Percentiles rank a stretch among this genome's conserved stretches.
Conservation (phyloP, 2,888 invertebrate genomes). For the Leptinotarsa rubiginosa region DNA sequence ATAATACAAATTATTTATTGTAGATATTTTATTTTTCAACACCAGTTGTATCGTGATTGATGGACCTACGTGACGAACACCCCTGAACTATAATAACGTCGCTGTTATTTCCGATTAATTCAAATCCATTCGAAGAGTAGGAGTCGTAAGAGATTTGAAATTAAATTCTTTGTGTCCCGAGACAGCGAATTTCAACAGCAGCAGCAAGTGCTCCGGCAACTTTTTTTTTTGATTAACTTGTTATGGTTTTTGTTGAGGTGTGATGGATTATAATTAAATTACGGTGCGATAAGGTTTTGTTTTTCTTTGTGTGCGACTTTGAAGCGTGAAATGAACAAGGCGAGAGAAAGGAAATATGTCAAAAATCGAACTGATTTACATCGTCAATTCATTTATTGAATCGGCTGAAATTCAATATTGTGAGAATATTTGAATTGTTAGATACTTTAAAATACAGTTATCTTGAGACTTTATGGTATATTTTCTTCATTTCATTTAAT, state of each 20-base stretch:
- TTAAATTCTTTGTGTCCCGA: constrained; percentile 26
- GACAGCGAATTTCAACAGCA: constrained; percentile 1
- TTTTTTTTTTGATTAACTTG: constrained; percentile 31
- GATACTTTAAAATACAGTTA: too few species aligned
- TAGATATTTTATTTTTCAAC: constrained; percentile 7
- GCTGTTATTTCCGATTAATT: constrained; percentile 23
- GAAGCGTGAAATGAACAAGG: constrained; percentile 28
- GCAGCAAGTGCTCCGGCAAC: constrained; percentile 6
- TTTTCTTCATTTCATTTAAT: too few species aligned
- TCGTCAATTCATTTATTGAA: background rate
- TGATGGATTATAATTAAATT: constrained; percentile 30
- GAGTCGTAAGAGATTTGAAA: constrained; percentile 20
- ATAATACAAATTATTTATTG: constrained; percentile 16
- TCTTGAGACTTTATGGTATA: too few species aligned
- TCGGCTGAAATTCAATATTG: background rate
- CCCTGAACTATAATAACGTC: constrained; percentile 8
- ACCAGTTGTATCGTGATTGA: constrained; percentile 1
- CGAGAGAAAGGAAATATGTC: constrained; percentile 5
- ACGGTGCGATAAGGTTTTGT: constrained; percentile 23
- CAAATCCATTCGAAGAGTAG: background rate
- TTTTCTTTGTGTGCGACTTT: constrained; percentile 13
- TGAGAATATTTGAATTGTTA: background rate
- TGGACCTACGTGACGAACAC: constrained; percentile 2
- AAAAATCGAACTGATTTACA: background rate
- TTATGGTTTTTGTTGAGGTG: constrained; percentile 29